These are phyloP conservation scores for Acinonyx jubatus DNA, from an alignment of 2,113 vertebrate genomes.

Conservation along the genomic window DNA sequence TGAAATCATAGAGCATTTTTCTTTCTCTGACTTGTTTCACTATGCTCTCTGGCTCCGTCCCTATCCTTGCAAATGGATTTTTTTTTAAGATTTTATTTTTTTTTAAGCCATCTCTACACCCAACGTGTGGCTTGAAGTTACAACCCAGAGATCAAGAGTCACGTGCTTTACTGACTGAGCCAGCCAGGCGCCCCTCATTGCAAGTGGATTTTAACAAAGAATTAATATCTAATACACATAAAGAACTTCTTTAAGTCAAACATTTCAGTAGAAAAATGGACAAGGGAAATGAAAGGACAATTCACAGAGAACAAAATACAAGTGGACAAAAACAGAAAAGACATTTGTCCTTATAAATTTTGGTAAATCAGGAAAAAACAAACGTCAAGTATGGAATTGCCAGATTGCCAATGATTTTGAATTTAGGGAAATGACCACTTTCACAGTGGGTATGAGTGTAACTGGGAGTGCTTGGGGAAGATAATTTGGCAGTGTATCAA, in stretches of 20 bases:
- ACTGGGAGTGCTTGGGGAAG: background rate
- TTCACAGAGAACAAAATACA: background rate
- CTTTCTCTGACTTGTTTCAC: background rate
- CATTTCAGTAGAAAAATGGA: background rate
- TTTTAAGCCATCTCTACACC: background rate
- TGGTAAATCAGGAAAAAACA: background rate
- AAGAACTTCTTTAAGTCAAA: background rate
- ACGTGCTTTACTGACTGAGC: background rate
- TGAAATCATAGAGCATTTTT: too few relatives aligned
- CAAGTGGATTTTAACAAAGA: background rate
- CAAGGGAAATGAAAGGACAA: conserved; percentile 18
- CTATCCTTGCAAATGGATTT: background rate
- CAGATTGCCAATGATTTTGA: background rate
- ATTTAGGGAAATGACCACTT: background rate
- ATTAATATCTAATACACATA: background rate
- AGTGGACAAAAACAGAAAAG: background rate
- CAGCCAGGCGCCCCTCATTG: background rate
- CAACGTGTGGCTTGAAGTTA: background rate
- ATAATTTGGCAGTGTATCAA: background rate
- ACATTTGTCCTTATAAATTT: background rate
- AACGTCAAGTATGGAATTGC: background rate
- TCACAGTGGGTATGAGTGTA: background rate
- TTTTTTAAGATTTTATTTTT: background rate
- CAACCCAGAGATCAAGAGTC: background rate
- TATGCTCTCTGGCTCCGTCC: background rate